Base-by-base conservation (phyloP, 2,797 vertebrate genomes). In the Fistularia commersonii region DNA sequence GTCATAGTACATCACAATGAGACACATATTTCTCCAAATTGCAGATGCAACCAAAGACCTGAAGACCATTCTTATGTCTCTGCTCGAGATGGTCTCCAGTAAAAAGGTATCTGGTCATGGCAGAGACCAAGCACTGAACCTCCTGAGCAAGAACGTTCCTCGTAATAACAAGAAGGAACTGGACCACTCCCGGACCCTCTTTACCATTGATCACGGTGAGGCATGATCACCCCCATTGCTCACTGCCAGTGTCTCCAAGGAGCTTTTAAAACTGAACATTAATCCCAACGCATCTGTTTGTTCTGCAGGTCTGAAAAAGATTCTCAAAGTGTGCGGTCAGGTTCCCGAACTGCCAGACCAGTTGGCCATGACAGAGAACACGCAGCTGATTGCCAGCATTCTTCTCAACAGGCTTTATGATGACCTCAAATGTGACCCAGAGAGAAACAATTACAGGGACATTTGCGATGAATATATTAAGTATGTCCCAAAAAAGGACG, bases 301-400 rank as follows among this genome's bases (percentile, higher is more conserved):
- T 48, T 55, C 32, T 41, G 9, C 71, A 99, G 97, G 97, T 47
- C 86, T 99, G 57, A 95, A 89, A 78, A 99, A 98, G 86, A 97
- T 99, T 63, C 83, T 99, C 54, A 98, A 97, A 73, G 93, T 98
- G 15, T 95, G 91, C 42, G 95, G 97, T n/a, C 95, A 98, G 85
- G 88, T 98, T 60, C 87, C 94, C 2, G 97, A 98, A 33, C 80
- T 99, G 55, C 93, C 96, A 0, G 83, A 93, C 61, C 94, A 97
- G 83, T 84, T 99, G 54, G 92, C 93, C 0, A 6, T 99, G 85
- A 98, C 95, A 0, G 93, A 96, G 5, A 98, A 98, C 87, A 95
- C 95, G 6, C 93, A 95, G 84, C 89, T 99, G 77, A 94, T 94
- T 5, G 94, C 97, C 59, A 97, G 96, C 0, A 77, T 99, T 40